These are phyloP conservation scores for Leptinotarsa peninsularis DNA, from an alignment of 2,888 invertebrate genomes.

Conservation along the genomic window DNA sequence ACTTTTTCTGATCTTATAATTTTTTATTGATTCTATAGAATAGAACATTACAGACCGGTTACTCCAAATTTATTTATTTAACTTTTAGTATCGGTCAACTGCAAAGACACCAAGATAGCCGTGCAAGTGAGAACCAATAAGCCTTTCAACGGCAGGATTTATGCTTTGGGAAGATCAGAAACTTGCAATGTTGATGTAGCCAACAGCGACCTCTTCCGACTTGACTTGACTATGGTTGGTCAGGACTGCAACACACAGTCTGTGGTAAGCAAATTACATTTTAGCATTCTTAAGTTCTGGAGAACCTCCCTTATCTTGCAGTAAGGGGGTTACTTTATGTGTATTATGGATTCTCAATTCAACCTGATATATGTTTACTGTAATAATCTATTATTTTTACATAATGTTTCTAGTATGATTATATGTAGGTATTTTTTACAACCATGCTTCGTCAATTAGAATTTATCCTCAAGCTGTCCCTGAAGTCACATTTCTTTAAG, in stretches of 20 bases:
- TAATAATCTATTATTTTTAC: too few relatives aligned
- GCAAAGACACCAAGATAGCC: constrained; percentile 93
- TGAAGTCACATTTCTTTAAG: too few relatives aligned
- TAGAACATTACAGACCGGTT: constrained; percentile 8
- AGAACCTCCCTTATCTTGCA: too few relatives aligned
- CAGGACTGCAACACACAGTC: constrained; percentile 97
- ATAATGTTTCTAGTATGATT: too few relatives aligned
- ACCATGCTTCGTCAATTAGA: too few relatives aligned
- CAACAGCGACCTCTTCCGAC: constrained; percentile 90
- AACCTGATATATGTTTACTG: too few relatives aligned
- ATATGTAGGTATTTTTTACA: too few relatives aligned
- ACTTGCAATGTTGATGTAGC: constrained; percentile 95
- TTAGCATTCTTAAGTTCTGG: too few relatives aligned
- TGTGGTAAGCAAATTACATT: constrained; percentile 75
- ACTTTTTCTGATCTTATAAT: too few relatives aligned
- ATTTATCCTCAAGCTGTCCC: too few relatives aligned
- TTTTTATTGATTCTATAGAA: constrained; percentile 2
- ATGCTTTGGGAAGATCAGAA: constrained; percentile 92
- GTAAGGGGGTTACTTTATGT: too few relatives aligned
- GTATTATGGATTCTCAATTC: too few relatives aligned
- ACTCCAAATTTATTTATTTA: constrained; percentile 22
- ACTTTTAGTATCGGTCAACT: constrained; percentile 87
- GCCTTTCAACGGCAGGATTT: constrained; percentile 94
- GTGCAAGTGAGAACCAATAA: constrained; percentile 93
- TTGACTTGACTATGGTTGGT: constrained; percentile 92